A percentile compares a stretch with the other conserved stretches of the same genome.
Conservation (phyloP, 2,113 vertebrate species). For the Oceanites oceanicus region DNA sequence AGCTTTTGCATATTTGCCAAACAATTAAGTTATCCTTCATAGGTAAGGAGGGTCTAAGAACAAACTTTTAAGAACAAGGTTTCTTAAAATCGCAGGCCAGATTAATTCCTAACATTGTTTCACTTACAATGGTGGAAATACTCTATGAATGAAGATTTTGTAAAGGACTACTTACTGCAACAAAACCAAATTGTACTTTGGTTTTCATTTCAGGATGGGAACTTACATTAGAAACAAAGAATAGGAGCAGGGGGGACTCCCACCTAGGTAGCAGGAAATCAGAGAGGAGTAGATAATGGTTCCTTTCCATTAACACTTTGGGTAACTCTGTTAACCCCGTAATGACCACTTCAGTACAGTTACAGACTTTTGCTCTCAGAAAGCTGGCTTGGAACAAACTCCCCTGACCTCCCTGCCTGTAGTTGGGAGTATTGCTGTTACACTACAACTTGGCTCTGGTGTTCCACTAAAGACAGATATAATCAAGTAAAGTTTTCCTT, state of each 20-base stretch:
- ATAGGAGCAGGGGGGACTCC: conserved; percentile 15
- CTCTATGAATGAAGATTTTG: conserved; percentile 47
- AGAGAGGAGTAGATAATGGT: conserved; percentile 40
- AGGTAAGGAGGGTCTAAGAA: background rate
- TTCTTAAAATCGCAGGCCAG: background rate
- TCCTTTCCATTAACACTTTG: background rate
- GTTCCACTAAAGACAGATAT: background rate
- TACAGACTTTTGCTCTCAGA: background rate
- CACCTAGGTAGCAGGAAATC: conserved; percentile 45
- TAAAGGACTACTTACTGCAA: background rate
- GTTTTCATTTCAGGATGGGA: conserved; percentile 41
- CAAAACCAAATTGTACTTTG: conserved; percentile 43
- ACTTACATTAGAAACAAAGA: conserved; percentile 42
- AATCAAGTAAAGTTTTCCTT: conserved; percentile 4
- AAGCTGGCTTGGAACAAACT: background rate
- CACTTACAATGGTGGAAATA: conserved; percentile 37
- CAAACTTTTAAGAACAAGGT: background rate
- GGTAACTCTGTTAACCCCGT: conserved; percentile 30
- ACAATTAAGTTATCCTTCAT: background rate
- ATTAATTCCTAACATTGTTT: conserved; percentile 61
- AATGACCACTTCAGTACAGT: background rate
- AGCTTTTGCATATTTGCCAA: background rate
- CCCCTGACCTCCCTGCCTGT: background rate
- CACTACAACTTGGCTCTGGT: background rate
- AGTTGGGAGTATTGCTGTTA: background rate